Base-by-base conservation (phyloP, 1,140 invertebrate genomes). In the Scaptodrosophila lebanonensis region DNA sequence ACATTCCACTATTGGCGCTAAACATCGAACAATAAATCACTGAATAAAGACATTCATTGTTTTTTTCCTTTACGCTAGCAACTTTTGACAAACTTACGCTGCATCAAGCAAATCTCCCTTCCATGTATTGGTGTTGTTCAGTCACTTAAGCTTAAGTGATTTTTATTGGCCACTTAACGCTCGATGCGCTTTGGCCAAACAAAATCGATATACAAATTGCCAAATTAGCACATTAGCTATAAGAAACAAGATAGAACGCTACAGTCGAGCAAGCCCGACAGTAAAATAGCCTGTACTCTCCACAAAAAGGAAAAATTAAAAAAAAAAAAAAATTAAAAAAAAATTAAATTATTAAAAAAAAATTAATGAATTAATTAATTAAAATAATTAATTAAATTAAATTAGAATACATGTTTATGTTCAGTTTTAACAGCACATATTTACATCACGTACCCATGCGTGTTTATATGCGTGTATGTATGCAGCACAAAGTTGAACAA, bases 181-280 rank as follows among this genome's bases (percentile, higher is more conserved):
- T 35, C 40, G 29, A 47, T 47, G 3, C n/a, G n/a, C 47, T 51
- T 22, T 17, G 4, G 15, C 32, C 22, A 29, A 49, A 51, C 60
- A 44, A 82, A 82, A 82, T 82, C 75, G 76, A 82, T 82, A 82
- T 83, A 82, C 75, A 82, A 82, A 82, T 82, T 75, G 76, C 76
- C 69, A 82, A 82, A 82, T 82, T 82, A 82, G 75, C 76, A 82
- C 61, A 63, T 69, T 13, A 7, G 11, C n/a, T n/a, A n/a, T n/a
- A n/a, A n/a, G n/a, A n/a, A n/a, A n/a, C n/a, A n/a, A n/a, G n/a
- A n/a, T n/a, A n/a, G n/a, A n/a, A n/a, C n/a, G n/a, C n/a, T n/a
- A n/a, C n/a, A n/a, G n/a, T n/a, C n/a, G n/a, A n/a, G n/a, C n/a
- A n/a, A n/a, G n/a, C n/a, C n/a, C n/a, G n/a, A n/a, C n/a, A n/a